Percentiles rank a stretch among this genome's conserved stretches.
Conservation (phyloP, 1,140 invertebrate genomes). For the Araneus ventricosus region DNA sequence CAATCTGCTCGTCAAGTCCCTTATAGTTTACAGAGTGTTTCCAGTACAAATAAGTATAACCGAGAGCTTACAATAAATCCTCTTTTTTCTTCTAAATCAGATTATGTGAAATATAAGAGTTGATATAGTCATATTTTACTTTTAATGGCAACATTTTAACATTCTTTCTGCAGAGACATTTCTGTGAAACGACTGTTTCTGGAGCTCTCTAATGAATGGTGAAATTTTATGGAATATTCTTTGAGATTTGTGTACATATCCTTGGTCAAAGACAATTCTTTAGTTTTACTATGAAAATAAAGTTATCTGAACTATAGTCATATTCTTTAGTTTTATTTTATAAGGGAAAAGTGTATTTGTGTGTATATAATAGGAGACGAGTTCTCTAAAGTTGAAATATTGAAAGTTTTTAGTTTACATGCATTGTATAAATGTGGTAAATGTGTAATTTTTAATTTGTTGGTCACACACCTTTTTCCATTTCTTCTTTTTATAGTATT, state of each 20-base stretch:
- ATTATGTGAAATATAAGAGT: conserved; percentile 36
- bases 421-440: no score
- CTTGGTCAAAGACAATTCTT: not conserved
- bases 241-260: conserved; percentile 11
- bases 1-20: not conserved
- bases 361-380: no score
- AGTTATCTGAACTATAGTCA: not conserved
- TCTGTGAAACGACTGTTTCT: not conserved
- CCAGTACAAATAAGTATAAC: conserved; percentile 48
- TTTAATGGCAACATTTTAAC: not conserved
- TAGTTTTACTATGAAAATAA: not conserved
- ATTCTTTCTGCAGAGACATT: not conserved
- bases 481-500: no score
- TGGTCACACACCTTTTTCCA: no score
- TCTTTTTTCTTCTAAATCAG: not conserved
- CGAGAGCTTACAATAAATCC: conserved; percentile 70
- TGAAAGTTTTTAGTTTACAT: no score
- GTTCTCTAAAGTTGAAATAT: no score
- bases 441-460: no score
- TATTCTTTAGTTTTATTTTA: not conserved
- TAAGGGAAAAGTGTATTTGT: no score
- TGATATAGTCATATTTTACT: conserved; percentile 32
- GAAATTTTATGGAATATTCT: not conserved
- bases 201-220: not conserved
- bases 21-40: conserved; percentile 51